Percentiles rank a stretch among this genome's conserved stretches.
Conservation (phyloP, 2,888 invertebrate species). For the Metopia argyrocephala region DNA sequence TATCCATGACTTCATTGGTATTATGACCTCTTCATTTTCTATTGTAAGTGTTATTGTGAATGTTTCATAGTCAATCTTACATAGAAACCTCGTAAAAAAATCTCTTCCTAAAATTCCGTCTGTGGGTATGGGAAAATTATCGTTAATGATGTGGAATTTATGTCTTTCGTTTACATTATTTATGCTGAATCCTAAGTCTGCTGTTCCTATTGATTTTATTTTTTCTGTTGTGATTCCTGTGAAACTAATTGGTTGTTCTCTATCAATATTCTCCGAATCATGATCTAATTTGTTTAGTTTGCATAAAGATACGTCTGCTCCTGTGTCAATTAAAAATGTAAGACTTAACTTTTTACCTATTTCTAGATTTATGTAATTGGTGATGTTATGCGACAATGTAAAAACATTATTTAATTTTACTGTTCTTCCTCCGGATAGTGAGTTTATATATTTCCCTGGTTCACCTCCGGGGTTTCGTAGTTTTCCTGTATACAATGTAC, state of each 20-base stretch:
- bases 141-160: too few relatives aligned
- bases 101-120: background rate
- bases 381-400: background rate
- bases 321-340: background rate
- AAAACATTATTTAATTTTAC: background rate
- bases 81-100: too few relatives aligned
- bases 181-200: too few relatives aligned
- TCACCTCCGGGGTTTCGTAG: background rate
- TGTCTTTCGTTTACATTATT: too few relatives aligned
- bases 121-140: too few relatives aligned
- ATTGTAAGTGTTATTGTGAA: background rate
- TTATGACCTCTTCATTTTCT: background rate
- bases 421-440: background rate
- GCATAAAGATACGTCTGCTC: background rate
- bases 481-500: slow-evolving; percentile 19
- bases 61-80: background rate
- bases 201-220: too few relatives aligned
- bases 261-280: too few relatives aligned
- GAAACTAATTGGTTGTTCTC: too few relatives aligned
- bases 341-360: background rate
- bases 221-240: background rate
- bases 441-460: background rate
- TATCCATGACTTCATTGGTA: background rate
- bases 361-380: too few relatives aligned
- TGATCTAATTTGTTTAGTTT: too few relatives aligned